A percentile compares a stretch with the other conserved stretches of the same genome.
These are phyloP conservation scores for Solea senegalensis DNA, from an alignment of 2,113 vertebrate species.

Conservation along the genomic window DNA sequence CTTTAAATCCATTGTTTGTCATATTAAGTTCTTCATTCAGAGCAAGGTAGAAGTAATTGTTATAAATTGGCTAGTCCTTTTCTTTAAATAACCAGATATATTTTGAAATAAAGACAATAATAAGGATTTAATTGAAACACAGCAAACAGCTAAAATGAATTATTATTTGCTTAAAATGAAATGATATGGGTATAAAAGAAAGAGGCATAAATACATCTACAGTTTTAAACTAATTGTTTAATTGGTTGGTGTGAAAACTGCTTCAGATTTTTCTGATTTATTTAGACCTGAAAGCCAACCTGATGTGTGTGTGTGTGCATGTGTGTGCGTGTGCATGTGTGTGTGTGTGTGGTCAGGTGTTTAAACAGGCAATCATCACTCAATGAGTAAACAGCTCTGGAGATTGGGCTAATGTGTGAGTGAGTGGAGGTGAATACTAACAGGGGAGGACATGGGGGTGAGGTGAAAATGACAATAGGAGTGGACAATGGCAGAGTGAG, in stretches of 20 bases:
- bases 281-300: constrained; percentile 3
- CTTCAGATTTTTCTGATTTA: background rate
- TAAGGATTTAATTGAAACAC: no score
- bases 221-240: background rate
- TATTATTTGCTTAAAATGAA: background rate
- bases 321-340: constrained; percentile 25
- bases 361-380: constrained; percentile 69
- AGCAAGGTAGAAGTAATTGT: no score
- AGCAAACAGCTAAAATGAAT: no score
- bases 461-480: constrained; percentile 26
- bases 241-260: background rate
- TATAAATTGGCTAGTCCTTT: no score
- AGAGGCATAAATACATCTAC: background rate
- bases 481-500: constrained; percentile 7
- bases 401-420: constrained; percentile 36
- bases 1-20: no score
- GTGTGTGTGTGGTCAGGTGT: constrained; percentile 55
- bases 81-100: no score
- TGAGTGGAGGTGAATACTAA: constrained; percentile 51
- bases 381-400: constrained; percentile 61
- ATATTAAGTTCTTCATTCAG: no score
- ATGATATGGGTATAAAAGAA: background rate
- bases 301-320: constrained; percentile 12
- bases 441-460: constrained; percentile 18
- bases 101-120: no score